Evolutionary conservation across 2,113 vertebrate genomes (phyloP).

Genomic region (Sula dactylatra): DNA sequence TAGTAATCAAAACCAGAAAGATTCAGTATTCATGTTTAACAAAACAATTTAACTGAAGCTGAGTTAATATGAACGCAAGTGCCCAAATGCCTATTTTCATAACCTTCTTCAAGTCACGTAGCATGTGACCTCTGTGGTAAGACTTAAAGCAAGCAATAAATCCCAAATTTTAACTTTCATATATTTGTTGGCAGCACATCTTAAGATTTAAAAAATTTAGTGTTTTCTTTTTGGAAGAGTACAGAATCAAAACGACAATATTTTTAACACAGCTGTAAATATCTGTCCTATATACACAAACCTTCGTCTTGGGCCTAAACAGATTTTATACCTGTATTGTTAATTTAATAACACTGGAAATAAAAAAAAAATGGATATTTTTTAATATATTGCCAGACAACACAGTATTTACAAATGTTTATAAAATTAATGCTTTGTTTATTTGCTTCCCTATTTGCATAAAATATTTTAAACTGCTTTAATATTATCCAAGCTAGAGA

Average conservation of each 20-base stretch:
- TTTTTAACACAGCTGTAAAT: not conserved
- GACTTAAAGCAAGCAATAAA: constrained; percentile 7
- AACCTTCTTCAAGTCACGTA: not conserved
- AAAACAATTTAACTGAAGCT: not conserved
- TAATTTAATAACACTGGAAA: not conserved
- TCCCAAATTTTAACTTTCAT: not conserved
- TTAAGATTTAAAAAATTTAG: not conserved
- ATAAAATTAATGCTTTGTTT: not conserved
- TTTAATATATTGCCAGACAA: not conserved
- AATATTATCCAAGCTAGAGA: not conserved
- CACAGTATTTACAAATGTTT: not conserved
- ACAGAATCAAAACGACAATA: not conserved
- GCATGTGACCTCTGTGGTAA: not conserved
- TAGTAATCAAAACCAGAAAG: constrained; percentile 11
- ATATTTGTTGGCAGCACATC: not conserved
- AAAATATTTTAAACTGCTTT: not conserved
- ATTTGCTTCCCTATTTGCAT: not conserved
- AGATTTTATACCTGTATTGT: not conserved
- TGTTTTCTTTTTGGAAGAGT: not conserved
- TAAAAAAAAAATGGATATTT: not conserved
- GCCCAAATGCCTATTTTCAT: constrained; percentile 20
- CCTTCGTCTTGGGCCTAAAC: not conserved
- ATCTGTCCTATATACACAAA: not conserved
- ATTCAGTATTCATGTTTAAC: not conserved
- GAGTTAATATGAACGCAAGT: not conserved